A percentile compares a stretch with the other conserved stretches of the same genome.
These are phyloP conservation scores for Tychaedon coryphoeus DNA, from an alignment of 2,113 vertebrate genomes.

Conservation along the genomic window DNA sequence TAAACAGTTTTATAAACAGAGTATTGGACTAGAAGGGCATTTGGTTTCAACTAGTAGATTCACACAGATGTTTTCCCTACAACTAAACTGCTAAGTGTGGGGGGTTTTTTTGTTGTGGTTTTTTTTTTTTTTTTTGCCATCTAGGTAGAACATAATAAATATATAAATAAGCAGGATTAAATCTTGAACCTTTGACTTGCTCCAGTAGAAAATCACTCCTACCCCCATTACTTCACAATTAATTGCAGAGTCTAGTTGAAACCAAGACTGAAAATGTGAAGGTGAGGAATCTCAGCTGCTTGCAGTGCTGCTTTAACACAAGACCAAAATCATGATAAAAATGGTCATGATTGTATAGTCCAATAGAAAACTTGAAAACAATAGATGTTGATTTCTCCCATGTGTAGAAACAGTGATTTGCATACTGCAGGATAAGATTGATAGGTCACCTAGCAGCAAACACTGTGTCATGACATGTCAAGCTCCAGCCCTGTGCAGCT, in stretches of 20 bases:
- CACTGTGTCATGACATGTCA: not conserved
- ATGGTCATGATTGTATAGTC: not conserved
- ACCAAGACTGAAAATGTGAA: not conserved
- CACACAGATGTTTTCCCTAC: accelerated
- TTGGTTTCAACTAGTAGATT: not conserved
- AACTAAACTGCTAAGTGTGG: not conserved
- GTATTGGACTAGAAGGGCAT: not conserved
- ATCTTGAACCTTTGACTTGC: not conserved
- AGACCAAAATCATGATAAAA: not conserved
- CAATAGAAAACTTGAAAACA: not conserved
- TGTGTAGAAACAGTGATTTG: not conserved
- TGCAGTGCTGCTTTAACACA: not conserved
- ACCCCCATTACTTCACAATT: not conserved
- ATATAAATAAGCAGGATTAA: not conserved
- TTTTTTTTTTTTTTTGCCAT: not conserved
- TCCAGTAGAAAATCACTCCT: not conserved
- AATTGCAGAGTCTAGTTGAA: not conserved
- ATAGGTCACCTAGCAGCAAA: not conserved
- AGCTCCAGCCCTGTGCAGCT: not conserved
- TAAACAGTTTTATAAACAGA: not conserved
- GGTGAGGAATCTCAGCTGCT: not conserved
- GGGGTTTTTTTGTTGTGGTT: no score
- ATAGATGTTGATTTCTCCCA: not conserved
- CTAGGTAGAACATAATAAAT: not conserved
- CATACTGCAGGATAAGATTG: not conserved